phyloP scores from a whole-genome alignment of 2,888 invertebrate genomes.

The Alloscopus bannaensis region DNA sequence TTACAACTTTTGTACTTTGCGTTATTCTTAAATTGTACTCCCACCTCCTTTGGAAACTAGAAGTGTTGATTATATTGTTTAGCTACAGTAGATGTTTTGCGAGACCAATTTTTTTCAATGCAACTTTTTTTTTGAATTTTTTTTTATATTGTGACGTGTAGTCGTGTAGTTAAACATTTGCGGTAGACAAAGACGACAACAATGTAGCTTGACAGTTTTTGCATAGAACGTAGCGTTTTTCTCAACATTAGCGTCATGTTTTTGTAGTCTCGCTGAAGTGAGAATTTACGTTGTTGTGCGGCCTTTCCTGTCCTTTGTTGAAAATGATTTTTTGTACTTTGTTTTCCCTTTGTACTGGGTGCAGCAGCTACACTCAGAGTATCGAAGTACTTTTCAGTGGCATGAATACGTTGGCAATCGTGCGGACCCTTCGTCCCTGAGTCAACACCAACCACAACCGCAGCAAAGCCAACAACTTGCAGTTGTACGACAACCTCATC shows the following conservation, averaged over 20 bases:
- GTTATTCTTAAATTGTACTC: no score
- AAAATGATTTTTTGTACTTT: conserved; percentile 8
- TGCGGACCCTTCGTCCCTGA: conserved; percentile 75
- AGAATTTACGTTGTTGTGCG: no score
- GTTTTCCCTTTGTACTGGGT: neutral
- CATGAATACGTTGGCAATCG: conserved; percentile 87
- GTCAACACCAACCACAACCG: conserved; percentile 78
- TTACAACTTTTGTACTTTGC: no score
- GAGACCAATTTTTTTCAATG: no score
- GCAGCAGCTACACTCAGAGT: conserved; percentile 92
- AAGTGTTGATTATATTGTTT: no score
- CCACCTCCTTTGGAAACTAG: no score
- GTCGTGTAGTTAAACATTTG: neutral
- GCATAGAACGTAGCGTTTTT: neutral
- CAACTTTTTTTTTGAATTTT: neutral
- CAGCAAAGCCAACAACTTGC: conserved; percentile 62
- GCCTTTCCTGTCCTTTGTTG: no score
- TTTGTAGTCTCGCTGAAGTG: no score
- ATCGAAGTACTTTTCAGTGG: conserved; percentile 96
- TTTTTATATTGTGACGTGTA: neutral
- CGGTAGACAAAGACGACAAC: neutral
- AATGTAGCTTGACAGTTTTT: neutral
- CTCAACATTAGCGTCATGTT: neutral
- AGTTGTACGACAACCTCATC: conserved; percentile 65
- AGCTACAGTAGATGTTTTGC: no score